phyloP scores from a whole-genome alignment of 1,140 invertebrate species.

The Littorina saxatilis region DNA sequence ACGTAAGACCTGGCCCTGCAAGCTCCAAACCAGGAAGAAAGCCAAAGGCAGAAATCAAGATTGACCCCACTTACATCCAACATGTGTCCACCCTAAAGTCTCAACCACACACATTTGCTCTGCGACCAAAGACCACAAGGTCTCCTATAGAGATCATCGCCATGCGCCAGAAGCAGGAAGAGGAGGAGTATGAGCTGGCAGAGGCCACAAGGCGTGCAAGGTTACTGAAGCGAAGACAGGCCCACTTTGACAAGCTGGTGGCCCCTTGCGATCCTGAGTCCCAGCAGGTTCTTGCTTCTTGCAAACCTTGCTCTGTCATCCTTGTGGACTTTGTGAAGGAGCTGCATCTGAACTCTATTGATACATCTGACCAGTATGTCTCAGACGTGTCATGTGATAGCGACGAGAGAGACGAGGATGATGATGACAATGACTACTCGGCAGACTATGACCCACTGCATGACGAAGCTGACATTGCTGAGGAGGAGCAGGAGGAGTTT shows the following conservation, averaged over 20 bases:
- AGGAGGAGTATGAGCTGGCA: conserved; percentile 54
- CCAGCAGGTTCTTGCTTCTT: conserved; percentile 32
- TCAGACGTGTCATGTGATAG: conserved; percentile 29
- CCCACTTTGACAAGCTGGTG: conserved; percentile 29
- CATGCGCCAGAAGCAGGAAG: conserved; percentile 56
- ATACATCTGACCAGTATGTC: conserved; percentile 31
- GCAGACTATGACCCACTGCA: neutral
- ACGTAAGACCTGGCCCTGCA: conserved; percentile 17
- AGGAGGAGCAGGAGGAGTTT: no score
- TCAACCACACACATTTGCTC: conserved; percentile 36
- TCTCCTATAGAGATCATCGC: conserved; percentile 62
- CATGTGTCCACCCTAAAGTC: neutral
- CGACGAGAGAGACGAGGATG: conserved; percentile 32
- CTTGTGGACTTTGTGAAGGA: conserved; percentile 68
- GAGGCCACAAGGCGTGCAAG: conserved; percentile 49
- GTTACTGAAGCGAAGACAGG: conserved; percentile 46
- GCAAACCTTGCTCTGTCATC: conserved; percentile 61
- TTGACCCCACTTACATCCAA: neutral
- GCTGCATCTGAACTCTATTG: conserved; percentile 45
- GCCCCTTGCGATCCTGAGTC: neutral
- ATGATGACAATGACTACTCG: conserved; percentile 30
- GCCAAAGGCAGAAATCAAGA: neutral
- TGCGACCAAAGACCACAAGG: conserved; percentile 58
- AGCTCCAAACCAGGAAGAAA: conserved; percentile 22
- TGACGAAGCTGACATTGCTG: neutral